Evolutionary conservation across 2,888 invertebrate genomes (phyloP).

Genomic region (Dusona sp.): DNA sequence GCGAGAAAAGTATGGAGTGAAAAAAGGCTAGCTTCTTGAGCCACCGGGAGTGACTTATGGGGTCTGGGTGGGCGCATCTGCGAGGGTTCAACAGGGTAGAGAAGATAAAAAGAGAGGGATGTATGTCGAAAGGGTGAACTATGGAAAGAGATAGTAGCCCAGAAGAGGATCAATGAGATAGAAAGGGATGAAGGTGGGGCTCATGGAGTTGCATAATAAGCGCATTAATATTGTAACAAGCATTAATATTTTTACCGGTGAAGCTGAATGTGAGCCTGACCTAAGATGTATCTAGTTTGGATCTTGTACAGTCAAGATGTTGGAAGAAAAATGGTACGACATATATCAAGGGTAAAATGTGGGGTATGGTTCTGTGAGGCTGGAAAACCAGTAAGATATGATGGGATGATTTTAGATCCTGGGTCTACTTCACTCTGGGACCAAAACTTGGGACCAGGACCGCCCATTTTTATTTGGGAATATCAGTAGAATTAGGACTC

Average conservation of each 20-base stretch:
- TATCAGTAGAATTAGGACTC: background rate
- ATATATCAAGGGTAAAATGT: constrained; percentile 38
- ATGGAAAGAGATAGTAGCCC: background rate
- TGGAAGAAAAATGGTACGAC: constrained; percentile 40
- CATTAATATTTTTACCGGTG: constrained; percentile 64
- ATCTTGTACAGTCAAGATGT: constrained; percentile 16
- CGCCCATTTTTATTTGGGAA: no score
- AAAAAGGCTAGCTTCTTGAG: constrained; percentile 30
- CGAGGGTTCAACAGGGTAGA: constrained; percentile 27
- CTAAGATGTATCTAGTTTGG: constrained; percentile 1
- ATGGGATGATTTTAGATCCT: background rate
- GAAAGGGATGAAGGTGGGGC: constrained; percentile 28
- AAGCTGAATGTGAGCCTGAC: background rate
- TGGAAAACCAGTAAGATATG: constrained; percentile 10
- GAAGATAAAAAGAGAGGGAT: background rate
- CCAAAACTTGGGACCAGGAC: background rate
- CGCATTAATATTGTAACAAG: constrained; percentile 77
- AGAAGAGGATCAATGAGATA: constrained; percentile 67
- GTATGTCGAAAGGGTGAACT: constrained; percentile 14
- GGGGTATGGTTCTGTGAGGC: background rate
- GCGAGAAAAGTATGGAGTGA: constrained; percentile 44
- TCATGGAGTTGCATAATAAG: constrained; percentile 76
- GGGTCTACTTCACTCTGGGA: background rate
- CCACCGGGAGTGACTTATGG: constrained; percentile 46
- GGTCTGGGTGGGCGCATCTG: constrained; percentile 9